Conservation (phyloP, 2,888 invertebrate genomes). For the Philopedon plagiatum region DNA sequence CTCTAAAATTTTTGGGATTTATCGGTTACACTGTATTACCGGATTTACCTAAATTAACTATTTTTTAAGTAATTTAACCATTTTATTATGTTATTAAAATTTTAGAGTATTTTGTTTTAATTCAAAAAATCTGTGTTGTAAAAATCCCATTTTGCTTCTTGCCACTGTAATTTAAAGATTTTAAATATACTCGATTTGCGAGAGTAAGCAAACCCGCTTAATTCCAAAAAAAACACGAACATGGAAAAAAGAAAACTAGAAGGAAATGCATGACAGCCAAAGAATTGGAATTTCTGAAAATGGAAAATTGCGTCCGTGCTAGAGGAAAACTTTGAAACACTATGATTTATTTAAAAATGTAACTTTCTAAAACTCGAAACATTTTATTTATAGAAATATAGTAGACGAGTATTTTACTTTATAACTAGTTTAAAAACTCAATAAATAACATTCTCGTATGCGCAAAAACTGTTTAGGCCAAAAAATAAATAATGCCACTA, state of each 20-base stretch:
- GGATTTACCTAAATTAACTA: too few species aligned
- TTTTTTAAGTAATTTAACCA: too few species aligned
- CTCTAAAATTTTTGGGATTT: too few species aligned
- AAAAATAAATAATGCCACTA: too few species aligned
- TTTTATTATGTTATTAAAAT: too few species aligned
- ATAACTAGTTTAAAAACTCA: background rate
- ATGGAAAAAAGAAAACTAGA: constrained; percentile 33
- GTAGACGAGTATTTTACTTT: background rate
- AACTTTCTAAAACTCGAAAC: constrained; percentile 15
- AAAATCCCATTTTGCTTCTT: too few species aligned
- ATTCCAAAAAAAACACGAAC: constrained; percentile 32
- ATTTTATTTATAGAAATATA: constrained; percentile 28
- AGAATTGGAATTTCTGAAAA: constrained; percentile 40
- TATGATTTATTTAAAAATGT: constrained; percentile 35
- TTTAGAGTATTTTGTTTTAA: too few species aligned
- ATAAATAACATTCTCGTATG: too few species aligned
- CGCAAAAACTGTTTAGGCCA: too few species aligned
- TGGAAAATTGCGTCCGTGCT: constrained; percentile 37
- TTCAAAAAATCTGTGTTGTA: too few species aligned
- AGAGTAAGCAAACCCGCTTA: constrained; percentile 39
- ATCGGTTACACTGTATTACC: too few species aligned
- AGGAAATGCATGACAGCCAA: constrained; percentile 42
- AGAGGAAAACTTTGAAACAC: constrained; percentile 32
- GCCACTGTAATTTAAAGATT: constrained; percentile 44
- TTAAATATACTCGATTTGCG: constrained; percentile 42